Evolutionary conservation across 2,888 invertebrate species (phyloP).

Genomic region (Lamproptera curius): DNA sequence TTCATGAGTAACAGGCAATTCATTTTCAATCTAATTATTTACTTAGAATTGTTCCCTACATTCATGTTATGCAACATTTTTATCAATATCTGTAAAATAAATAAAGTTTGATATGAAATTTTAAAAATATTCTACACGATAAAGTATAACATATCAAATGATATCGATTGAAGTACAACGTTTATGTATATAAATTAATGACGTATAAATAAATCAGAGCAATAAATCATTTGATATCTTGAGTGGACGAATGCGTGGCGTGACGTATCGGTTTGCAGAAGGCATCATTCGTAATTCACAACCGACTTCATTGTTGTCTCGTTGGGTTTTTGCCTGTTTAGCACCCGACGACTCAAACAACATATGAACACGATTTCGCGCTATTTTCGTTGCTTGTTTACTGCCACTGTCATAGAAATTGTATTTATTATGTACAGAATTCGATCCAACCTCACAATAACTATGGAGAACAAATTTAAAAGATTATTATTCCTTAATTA

Average conservation of each 20-base stretch:
- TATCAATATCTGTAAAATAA: not conserved
- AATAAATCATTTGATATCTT: constrained; percentile 64
- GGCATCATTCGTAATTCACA: constrained; percentile 60
- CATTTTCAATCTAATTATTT: constrained; percentile 5
- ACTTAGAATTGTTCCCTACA: not conserved
- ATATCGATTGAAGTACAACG: not conserved
- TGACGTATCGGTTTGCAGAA: constrained; percentile 57
- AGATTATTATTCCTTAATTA: too few species aligned
- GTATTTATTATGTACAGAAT: too few species aligned
- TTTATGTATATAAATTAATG: constrained; percentile 19
- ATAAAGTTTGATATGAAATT: not conserved
- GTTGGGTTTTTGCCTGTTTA: constrained; percentile 45
- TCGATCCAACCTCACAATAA: too few species aligned
- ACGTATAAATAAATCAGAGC: constrained; percentile 31
- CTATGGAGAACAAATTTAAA: too few species aligned
- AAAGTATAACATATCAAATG: not conserved
- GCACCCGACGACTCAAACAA: constrained; percentile 53
- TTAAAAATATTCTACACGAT: constrained; percentile 1
- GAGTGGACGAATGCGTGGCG: constrained; percentile 42
- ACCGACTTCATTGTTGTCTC: constrained; percentile 42
- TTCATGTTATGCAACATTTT: not conserved
- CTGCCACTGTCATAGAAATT: too few species aligned
- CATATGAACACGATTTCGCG: constrained; percentile 41
- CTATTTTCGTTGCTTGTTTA: too few species aligned
- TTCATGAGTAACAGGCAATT: constrained; percentile 5